These are phyloP conservation scores for Etheostoma nigrum DNA, from an alignment of 2,797 vertebrate genomes.

Conservation along the genomic window DNA sequence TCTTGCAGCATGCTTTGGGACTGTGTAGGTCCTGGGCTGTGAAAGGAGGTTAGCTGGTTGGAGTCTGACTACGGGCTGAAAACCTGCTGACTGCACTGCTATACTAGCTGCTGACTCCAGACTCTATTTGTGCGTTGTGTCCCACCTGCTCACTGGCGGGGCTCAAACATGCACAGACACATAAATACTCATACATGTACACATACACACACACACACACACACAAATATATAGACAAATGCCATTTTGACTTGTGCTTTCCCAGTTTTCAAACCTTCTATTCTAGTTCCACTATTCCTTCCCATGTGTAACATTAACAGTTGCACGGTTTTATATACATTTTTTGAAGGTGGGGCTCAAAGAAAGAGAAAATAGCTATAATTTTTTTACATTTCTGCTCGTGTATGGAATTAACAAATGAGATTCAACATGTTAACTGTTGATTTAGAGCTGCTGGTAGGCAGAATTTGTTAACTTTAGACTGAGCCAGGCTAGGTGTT, in stretches of 20 bases:
- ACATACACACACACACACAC: too few species aligned
- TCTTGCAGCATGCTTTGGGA: conserved; percentile 48
- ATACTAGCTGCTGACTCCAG: conserved; percentile 70
- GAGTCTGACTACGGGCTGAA: conserved; percentile 57
- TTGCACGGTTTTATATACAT: background rate
- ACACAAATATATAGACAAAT: background rate
- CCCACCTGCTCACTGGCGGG: conserved; percentile 60
- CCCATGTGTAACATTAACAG: background rate
- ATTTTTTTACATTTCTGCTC: background rate
- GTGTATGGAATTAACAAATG: background rate
- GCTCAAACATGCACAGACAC: conserved; percentile 44
- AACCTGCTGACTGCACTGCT: conserved; percentile 70
- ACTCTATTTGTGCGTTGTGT: conserved; percentile 47
- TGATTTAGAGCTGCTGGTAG: background rate
- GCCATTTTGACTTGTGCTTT: background rate
- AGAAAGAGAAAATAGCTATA: background rate
- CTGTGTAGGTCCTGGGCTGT: conserved; percentile 38
- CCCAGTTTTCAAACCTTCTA: background rate
- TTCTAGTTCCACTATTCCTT: background rate
- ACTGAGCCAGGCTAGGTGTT: background rate
- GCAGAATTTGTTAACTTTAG: background rate
- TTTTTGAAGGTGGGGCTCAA: background rate
- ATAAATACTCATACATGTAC: background rate
- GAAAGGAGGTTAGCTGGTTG: conserved; percentile 63
- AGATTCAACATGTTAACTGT: background rate